Base-by-base conservation (phyloP, 2,113 vertebrate species). In the Gambusia affinis region DNA sequence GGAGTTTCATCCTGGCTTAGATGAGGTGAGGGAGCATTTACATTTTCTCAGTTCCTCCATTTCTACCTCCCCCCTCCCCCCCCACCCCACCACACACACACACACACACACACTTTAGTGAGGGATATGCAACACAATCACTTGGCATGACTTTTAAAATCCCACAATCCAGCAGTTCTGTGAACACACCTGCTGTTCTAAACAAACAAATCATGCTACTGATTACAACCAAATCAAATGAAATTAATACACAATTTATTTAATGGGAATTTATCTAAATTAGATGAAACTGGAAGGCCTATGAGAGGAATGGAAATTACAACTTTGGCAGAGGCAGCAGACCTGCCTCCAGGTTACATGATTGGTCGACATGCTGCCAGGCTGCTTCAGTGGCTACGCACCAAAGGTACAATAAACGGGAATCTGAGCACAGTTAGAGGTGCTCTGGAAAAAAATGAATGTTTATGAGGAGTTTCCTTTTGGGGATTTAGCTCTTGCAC, bases 401-500 rank as follows among this genome's bases (percentile, higher is more conserved):
- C 76, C 85, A 80, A 82, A 87, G 83, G 82, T 87, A 83, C 85
- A 81, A 89, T 86, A 83, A 80, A 89, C 88, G 89, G 79, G 78
- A 82, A 84, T 69, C 70, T 67, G 74, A 87, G 84, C 73, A 80
- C 71, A 85, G 72, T 87, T 85, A n/a, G 44, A 78, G 64, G 67
- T 54, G 81, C 79, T 81, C 75, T 81, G 89, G 89, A 89, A 90
- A 92, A 90, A 79, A 72, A 89, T 80, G 89, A 92, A 91, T 91
- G 90, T 92, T 92, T 91, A 84, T 91, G 79, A 84, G 78, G 70
- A 89, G 83, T 91, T 92, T 92, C 87, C 90, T 85, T 86, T 67
- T 80, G 75, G 90, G 87, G 89, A 91, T 91, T 90, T 87, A 81
- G 74, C 80, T 91, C 84, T 92, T 92, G 90, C 91, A 91, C 85